These are phyloP conservation scores for Aphis gossypii DNA, from an alignment of 1,140 invertebrate species.

Conservation along the genomic window DNA sequence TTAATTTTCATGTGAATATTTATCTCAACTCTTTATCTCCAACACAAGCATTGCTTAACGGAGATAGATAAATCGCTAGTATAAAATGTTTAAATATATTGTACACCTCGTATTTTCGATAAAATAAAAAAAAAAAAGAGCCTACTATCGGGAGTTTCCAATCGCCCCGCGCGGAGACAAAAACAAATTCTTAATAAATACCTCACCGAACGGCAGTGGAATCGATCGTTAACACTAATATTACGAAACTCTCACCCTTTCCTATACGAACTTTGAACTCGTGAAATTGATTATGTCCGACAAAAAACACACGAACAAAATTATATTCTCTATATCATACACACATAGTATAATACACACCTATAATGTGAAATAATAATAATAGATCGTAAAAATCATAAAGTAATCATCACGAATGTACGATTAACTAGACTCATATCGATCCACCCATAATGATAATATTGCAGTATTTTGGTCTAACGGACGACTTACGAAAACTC, in stretches of 20 bases:
- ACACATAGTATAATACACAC: too few species aligned
- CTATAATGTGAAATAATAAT: neutral
- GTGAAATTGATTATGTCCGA: neutral
- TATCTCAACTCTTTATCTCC: too few species aligned
- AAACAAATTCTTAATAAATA: neutral
- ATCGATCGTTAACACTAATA: neutral
- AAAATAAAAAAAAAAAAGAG: too few species aligned
- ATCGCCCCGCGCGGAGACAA: too few species aligned
- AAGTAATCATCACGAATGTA: neutral
- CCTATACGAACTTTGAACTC: neutral
- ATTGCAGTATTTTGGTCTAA: neutral
- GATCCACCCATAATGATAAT: neutral
- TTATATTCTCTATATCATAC: neutral
- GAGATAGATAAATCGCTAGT: too few species aligned
- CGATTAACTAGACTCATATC: neutral
- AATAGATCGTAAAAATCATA: neutral
- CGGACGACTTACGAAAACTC: neutral
- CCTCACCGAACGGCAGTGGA: neutral
- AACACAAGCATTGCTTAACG: too few species aligned
- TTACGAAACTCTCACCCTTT: neutral
- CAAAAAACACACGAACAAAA: neutral
- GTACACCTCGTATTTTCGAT: too few species aligned
- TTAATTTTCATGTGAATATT: too few species aligned
- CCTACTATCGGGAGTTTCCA: too few species aligned
- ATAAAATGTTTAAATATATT: too few species aligned